Conservation (phyloP, 53 echinoderm and acorn worm genomes). For the Echinarachnius parma region DNA sequence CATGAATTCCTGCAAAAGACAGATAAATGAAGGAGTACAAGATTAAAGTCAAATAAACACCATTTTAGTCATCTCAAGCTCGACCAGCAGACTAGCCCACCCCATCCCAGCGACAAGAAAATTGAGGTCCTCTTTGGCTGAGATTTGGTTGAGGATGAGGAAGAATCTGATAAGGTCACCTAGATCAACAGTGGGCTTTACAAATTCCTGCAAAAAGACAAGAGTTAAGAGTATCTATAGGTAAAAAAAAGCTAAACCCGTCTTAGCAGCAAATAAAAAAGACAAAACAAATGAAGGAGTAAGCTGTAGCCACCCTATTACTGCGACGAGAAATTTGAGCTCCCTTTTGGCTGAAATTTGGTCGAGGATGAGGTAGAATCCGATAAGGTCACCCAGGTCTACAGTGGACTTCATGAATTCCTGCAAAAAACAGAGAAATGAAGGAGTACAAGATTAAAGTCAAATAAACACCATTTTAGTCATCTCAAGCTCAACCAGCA, state of each 20-base stretch:
- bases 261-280: not conserved
- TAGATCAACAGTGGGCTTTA: slow-evolving; percentile 93
- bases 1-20: slow-evolving; percentile 83
- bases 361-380: slow-evolving; percentile 89
- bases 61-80: slow-evolving; percentile 79
- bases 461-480: too few species aligned
- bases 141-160: slow-evolving; percentile 82
- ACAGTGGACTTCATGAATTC: slow-evolving; percentile 98
- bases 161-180: slow-evolving; percentile 89
- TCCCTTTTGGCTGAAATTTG: slow-evolving; percentile 84
- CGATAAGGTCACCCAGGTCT: slow-evolving; percentile 85
- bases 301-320: slow-evolving; percentile 63
- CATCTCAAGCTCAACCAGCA: too few species aligned
- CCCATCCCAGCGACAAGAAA: slow-evolving; percentile 94
- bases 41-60: slow-evolving; percentile 94
- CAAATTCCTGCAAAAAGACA: slow-evolving; percentile 71
- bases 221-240: too few species aligned
- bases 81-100: slow-evolving; percentile 96
- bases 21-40: too few species aligned
- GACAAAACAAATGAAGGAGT: not conserved
- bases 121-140: slow-evolving; percentile 81
- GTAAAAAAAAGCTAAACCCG: too few species aligned
- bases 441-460: too few species aligned
- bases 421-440: slow-evolving; percentile 41
- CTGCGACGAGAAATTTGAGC: slow-evolving; percentile 84